Base-by-base conservation (phyloP, 1,140 invertebrate genomes). In the Planococcus citri region DNA sequence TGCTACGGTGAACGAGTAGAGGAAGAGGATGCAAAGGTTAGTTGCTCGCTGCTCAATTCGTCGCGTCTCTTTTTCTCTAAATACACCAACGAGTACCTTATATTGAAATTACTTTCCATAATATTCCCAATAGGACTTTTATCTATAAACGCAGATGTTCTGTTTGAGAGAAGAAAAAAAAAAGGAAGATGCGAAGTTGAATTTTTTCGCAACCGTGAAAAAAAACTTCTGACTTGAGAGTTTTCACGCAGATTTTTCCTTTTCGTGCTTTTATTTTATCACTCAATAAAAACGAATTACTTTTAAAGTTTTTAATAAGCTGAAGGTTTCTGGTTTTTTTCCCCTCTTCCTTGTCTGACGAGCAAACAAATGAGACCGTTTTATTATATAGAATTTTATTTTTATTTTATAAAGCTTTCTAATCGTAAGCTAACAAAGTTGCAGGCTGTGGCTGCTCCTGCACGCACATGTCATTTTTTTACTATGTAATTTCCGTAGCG, bases 211-310 rank as follows among this genome's bases (percentile, higher is more conserved):
- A n/a, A n/a, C n/a, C n/a, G n/a, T n/a, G n/a, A n/a, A n/a, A n/a
- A n/a, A n/a, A n/a, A n/a, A n/a, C n/a, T 51, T 51, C 41, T 51
- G 12, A 17, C 41, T 51, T 4, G 17, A 51, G 41, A n/a, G n/a
- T 9, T 3, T 51, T 51, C 41, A 51, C 41, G 41, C 41, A 51
- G 41, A 51, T 51, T 51, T 51, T 51, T 51, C 41, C 41, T 17
- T 3, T 20, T 51, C 41, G 10, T 17, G 41, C 17, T 20, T 51
- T 9, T 51, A 51, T 51, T 51, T 51, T 51, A 51, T 51, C 41
- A 51, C 41, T 51, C 41, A 14, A 51, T 51, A 51, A 51, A 51
- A 51, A 51, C 41, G 41, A 51, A 51, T 51, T 51, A 51, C 41
- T 51, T 51, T 8, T 6, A 51, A 51, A 51, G 41, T 51, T 51